Conservation (phyloP, 2,888 invertebrate genomes). For the Stratiomys singularior region DNA sequence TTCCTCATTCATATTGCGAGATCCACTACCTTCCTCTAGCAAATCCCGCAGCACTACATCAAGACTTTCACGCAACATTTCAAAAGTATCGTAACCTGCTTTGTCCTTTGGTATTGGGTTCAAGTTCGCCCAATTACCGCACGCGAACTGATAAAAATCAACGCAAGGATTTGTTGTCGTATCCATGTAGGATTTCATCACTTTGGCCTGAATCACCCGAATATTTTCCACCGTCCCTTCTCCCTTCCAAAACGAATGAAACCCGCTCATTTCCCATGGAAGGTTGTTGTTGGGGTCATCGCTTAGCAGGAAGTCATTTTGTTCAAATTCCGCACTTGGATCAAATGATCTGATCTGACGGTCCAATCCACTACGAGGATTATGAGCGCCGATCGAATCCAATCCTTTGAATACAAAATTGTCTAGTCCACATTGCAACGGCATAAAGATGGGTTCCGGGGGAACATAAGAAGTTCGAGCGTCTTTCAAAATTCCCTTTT, state of each 20-base stretch:
- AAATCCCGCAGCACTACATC: conserved; percentile 76
- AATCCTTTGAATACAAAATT: not conserved
- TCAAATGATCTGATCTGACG: not conserved
- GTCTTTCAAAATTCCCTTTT: conserved; percentile 71
- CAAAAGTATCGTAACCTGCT: conserved; percentile 89
- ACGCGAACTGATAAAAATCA: conserved; percentile 87
- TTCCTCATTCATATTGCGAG: not conserved
- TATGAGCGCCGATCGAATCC: not conserved
- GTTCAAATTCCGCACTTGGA: not conserved
- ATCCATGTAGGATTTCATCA: conserved; percentile 84
- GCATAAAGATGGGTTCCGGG: conserved; percentile 67
- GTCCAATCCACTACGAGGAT: no score
- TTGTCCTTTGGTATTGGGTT: conserved; percentile 91
- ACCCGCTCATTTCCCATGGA: not conserved
- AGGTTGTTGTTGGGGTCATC: not conserved
- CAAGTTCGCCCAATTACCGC: conserved; percentile 84
- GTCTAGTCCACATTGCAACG: conserved; percentile 59
- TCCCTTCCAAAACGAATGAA: conserved; percentile 71
- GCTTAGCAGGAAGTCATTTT: not conserved
- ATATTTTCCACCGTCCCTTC: conserved; percentile 69
- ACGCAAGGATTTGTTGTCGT: conserved; percentile 77
- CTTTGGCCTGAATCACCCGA: conserved; percentile 72
- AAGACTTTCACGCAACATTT: conserved; percentile 85
- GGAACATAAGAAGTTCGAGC: conserved; percentile 74
- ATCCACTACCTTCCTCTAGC: conserved; percentile 66